A percentile compares a stretch with the other conserved stretches of the same genome.
These are phyloP conservation scores for Oasisia sp. DNA, from an alignment of 2,888 invertebrate species.

Conservation along the genomic window DNA sequence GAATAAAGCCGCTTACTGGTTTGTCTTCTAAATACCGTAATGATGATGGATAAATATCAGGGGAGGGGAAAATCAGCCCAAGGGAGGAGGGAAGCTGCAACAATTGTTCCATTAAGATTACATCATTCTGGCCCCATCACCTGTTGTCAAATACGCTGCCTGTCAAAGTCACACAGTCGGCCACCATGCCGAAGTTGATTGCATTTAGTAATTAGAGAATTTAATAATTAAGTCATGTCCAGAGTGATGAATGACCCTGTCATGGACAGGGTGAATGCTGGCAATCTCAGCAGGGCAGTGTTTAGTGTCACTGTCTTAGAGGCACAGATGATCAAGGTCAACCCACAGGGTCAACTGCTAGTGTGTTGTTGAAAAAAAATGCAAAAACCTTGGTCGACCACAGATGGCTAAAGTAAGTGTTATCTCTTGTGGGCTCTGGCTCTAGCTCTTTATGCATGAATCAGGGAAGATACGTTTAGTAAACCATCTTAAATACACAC, in stretches of 20 bases:
- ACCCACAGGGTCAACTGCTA: background rate
- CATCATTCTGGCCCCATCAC: background rate
- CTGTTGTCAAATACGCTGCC: background rate
- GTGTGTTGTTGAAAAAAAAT: background rate
- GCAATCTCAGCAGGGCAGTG: background rate
- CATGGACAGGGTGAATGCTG: background rate
- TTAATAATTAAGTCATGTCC: constrained; percentile 17
- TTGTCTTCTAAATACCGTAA: background rate
- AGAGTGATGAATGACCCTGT: background rate
- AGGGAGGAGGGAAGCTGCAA: background rate
- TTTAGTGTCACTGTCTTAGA: background rate
- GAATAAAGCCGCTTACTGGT: background rate
- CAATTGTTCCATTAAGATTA: constrained; percentile 11
- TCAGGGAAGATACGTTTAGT: background rate
- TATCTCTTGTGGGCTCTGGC: background rate
- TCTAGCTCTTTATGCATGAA: background rate
- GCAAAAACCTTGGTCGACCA: background rate
- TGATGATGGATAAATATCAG: constrained; percentile 7
- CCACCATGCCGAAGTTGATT: background rate
- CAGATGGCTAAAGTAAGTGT: background rate
- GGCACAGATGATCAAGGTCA: background rate
- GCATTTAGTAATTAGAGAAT: constrained; percentile 6
- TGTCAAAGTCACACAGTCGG: background rate
- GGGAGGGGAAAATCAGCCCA: background rate
- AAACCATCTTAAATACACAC: background rate